Percentiles rank a stretch among this genome's conserved stretches.
Evolutionary conservation across 1,140 invertebrate genomes (phyloP).

Genomic region (Plutomurus gul): DNA sequence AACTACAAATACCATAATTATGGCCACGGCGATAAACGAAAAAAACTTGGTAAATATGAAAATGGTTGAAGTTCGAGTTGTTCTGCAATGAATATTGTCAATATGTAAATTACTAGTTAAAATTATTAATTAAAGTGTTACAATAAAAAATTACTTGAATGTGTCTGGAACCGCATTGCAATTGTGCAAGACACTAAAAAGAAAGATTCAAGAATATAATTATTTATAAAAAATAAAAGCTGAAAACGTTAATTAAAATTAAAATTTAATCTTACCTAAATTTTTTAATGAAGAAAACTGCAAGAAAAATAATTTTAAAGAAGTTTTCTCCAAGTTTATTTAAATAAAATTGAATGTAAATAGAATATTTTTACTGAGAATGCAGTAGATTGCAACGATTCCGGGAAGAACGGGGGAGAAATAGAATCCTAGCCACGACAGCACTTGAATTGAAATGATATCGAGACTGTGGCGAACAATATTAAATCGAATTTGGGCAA

Average conservation of each 20-base stretch:
- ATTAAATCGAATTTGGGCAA: conserved; percentile 74
- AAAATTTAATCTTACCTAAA: conserved; percentile 10
- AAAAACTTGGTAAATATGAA: conserved; percentile 81
- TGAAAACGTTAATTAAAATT: too few species aligned
- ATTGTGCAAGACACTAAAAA: conserved; percentile 34
- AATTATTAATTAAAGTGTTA: too few species aligned
- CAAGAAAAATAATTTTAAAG: too few species aligned
- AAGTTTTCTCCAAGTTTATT: too few species aligned
- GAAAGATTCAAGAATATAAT: conserved; percentile 5
- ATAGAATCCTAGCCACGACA: conserved; percentile 85
- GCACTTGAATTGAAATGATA: conserved; percentile 77
- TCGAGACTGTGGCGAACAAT: conserved; percentile 82
- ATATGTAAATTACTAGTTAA: not conserved
- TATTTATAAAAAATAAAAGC: not conserved
- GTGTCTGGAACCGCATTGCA: conserved; percentile 43
- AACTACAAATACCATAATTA: conserved; percentile 74
- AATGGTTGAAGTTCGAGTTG: conserved; percentile 78
- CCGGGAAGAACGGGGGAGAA: conserved; percentile 79
- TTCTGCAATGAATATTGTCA: conserved; percentile 69
- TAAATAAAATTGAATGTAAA: too few species aligned
- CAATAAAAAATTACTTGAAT: too few species aligned
- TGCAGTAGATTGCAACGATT: conserved; percentile 45
- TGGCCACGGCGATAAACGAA: conserved; percentile 70
- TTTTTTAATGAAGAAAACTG: conserved; percentile 68
- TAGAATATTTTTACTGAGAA: not conserved